Base-by-base conservation (phyloP, 2,113 vertebrate species). In the Larimichthys crocea region DNA sequence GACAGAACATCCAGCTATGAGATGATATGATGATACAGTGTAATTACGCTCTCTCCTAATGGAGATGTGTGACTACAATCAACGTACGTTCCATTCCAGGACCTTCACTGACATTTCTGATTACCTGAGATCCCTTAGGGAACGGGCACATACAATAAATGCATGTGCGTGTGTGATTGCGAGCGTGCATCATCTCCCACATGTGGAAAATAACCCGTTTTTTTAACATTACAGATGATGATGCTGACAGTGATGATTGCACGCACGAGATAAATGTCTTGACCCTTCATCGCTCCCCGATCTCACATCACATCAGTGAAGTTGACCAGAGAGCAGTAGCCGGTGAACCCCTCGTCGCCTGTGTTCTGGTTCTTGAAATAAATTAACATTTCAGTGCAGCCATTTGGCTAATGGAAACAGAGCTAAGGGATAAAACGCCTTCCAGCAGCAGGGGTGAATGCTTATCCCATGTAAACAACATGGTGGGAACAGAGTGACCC, bases 21-120 rank as follows among this genome's bases (percentile, higher is more conserved):
- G 76, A 59, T 76, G 61, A 74, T 75, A 53, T 86, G 52, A 87
- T 68, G 44, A 70, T 63, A 55, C 31, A 62, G 40, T 74, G 67
- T 72, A 82, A 89, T 87, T 89, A 89, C 83, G 74, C 73, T n/a
- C 79, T 74, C 65, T 26, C 8, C 66, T 89, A 85, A 88, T 88
- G 77, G 86, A 88, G 56, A 79, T 52, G 56, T 57, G 80, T 24
- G 80, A 82, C 79, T 83, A 77, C 71, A 74, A 85, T 85, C 62
- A 80, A 76, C 78, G 59, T 53, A 53, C 8, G 61, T 53, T 85
- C 72, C 63, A 35, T 80, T 55, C 52, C 53, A 40, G 70, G 66
- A 82, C 69, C 85, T 81, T 80, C 42, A 20, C 79, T 75, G 60
- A 90, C 80, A 89, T 82, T 20, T 73, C 61, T 90, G 83, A 88